Evolutionary conservation across 2,888 invertebrate genomes (phyloP).

Genomic region (Maniola hyperantus): DNA sequence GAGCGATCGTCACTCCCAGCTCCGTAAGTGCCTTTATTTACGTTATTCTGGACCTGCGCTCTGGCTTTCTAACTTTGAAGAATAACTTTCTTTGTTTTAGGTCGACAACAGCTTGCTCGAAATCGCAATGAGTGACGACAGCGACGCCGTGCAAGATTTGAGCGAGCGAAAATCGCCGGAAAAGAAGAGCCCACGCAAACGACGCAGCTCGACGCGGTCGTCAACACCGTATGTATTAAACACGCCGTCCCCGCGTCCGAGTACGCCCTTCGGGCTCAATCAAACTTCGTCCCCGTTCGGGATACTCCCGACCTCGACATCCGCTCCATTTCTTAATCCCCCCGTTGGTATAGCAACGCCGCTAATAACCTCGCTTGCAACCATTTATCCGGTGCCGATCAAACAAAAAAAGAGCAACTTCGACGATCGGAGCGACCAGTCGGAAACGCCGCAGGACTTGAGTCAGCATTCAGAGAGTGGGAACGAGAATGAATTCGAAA

Average conservation of each 20-base stretch:
- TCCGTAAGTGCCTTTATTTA: constrained; percentile 64
- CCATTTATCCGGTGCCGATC: constrained; percentile 71
- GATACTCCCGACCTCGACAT: constrained; percentile 66
- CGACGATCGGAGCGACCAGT: constrained; percentile 62
- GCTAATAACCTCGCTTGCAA: constrained; percentile 72
- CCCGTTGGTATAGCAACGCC: constrained; percentile 78
- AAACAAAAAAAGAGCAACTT: constrained; percentile 70
- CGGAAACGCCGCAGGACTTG: constrained; percentile 71
- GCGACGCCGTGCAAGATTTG: constrained; percentile 75
- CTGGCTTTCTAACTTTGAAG: constrained; percentile 51
- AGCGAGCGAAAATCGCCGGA: constrained; percentile 77
- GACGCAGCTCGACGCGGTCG: constrained; percentile 74
- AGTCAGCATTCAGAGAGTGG: constrained; percentile 75
- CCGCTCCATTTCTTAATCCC: constrained; percentile 72
- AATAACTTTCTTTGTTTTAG: constrained; percentile 57
- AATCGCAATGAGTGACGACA: constrained; percentile 76
- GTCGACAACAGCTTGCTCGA: constrained; percentile 75
- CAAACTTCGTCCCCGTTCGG: constrained; percentile 65
- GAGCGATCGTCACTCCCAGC: constrained; percentile 81
- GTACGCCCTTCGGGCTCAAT: constrained; percentile 72
- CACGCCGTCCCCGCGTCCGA: constrained; percentile 75
- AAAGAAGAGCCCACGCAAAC: constrained; percentile 74
- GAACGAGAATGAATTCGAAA: constrained; percentile 77
- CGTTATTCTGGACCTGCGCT: constrained; percentile 40
- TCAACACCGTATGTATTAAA: constrained; percentile 76